These are phyloP conservation scores for Heteronetta atricapilla DNA, from an alignment of 2,113 vertebrate species.

Conservation along the genomic window DNA sequence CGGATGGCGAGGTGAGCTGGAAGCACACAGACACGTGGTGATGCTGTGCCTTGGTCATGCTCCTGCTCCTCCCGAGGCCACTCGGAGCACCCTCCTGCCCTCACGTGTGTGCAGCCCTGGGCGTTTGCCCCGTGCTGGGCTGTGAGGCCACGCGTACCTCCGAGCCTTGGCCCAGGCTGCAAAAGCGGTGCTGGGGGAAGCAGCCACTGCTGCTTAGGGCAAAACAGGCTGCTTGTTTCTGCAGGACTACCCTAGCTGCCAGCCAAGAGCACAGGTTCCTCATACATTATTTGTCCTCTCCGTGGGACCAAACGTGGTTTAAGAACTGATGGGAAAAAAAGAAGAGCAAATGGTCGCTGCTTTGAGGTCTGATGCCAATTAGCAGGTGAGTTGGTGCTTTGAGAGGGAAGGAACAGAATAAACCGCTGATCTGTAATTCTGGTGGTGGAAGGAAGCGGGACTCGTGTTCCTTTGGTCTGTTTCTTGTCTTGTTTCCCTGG, in stretches of 20 bases:
- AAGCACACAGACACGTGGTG: neutral
- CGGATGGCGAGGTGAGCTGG: neutral
- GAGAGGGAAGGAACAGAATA: neutral
- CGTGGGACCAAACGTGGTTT: neutral
- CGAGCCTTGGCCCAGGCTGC: neutral
- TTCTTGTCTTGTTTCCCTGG: neutral
- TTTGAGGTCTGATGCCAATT: neutral
- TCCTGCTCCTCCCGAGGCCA: neutral
- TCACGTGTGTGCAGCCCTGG: too few relatives aligned
- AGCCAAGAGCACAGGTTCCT: too few relatives aligned
- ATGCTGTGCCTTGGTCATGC: too few relatives aligned
- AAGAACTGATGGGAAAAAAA: neutral
- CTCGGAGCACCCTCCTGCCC: too few relatives aligned
- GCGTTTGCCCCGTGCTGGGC: too few relatives aligned
- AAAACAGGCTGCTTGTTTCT: neutral
- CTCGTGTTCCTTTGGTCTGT: neutral
- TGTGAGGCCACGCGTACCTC: too few relatives aligned
- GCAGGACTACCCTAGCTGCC: neutral
- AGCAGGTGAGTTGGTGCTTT: neutral
- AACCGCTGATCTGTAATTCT: neutral
- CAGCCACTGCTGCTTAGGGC: neutral
- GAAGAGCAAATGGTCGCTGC: neutral
- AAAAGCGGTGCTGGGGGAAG: neutral
- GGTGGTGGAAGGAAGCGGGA: neutral
- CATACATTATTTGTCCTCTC: neutral